These are phyloP conservation scores for Lasioglossum zephyrum DNA, from an alignment of 2,888 invertebrate species.

Conservation along the genomic window DNA sequence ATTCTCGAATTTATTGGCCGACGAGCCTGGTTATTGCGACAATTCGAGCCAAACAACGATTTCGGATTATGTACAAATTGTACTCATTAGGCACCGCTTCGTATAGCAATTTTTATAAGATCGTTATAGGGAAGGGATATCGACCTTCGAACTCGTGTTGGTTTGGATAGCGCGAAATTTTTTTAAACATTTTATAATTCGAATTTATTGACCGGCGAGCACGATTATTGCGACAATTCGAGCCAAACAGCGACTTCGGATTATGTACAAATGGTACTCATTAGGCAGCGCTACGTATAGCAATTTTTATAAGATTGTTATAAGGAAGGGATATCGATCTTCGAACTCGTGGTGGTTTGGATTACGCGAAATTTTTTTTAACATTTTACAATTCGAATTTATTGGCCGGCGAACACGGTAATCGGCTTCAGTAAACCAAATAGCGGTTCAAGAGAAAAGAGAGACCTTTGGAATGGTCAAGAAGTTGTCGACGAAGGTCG, in stretches of 20 bases:
- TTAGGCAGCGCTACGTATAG: background rate
- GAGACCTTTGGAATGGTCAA: no score
- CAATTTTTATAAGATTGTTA: background rate
- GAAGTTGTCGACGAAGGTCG: background rate
- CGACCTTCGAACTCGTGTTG: background rate
- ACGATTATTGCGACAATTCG: conserved; percentile 56
- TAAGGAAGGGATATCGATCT: no score
- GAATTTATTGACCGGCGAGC: conserved; percentile 57
- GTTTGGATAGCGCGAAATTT: background rate
- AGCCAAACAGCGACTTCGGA: background rate
- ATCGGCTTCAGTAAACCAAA: no score
- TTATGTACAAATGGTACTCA: background rate
- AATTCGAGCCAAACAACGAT: conserved; percentile 33
- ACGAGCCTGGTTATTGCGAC: conserved; percentile 44
- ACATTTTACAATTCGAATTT: no score
- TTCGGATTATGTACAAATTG: background rate
- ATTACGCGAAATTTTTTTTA: no score
- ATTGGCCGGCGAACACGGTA: no score
- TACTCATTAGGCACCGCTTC: background rate
- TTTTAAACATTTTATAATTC: background rate
- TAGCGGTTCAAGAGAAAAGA: no score
- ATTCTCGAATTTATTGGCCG: conserved; percentile 56
- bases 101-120: background rate
- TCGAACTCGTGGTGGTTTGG: no score
- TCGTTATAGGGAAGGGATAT: background rate